phyloP scores from a whole-genome alignment of 2,797 vertebrate species.

The Gadopsis bispinosus region DNA sequence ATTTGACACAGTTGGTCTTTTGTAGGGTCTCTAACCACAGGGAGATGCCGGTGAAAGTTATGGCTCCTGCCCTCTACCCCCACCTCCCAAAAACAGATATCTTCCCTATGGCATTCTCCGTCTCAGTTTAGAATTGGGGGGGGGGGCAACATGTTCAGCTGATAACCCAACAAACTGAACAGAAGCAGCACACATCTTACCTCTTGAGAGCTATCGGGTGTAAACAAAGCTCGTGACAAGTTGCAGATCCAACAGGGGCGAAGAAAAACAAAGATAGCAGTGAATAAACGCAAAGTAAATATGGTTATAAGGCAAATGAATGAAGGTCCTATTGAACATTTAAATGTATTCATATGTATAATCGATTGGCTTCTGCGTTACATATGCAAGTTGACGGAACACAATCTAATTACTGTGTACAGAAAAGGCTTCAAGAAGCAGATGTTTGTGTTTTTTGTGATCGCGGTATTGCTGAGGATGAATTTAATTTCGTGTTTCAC shows the following conservation, averaged over 20 bases:
- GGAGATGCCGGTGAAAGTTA: constrained; percentile 70
- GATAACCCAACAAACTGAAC: constrained; percentile 9
- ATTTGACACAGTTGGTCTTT: constrained; percentile 82
- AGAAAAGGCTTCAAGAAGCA: background rate
- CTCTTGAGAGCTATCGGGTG: constrained; percentile 2
- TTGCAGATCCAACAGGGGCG: constrained; percentile 24
- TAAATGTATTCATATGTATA: background rate
- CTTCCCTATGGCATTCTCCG: constrained; percentile 12
- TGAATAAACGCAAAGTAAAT: background rate
- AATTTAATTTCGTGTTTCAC: background rate
- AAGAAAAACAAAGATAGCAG: constrained; percentile 12
- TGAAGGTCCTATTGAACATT: background rate
- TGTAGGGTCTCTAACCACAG: constrained; percentile 64
- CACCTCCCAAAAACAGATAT: constrained; percentile 40
- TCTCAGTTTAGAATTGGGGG: background rate
- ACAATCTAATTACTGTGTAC: background rate
- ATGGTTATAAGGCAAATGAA: background rate
- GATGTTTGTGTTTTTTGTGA: background rate
- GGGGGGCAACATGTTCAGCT: constrained; percentile 17
- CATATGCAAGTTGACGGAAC: background rate
- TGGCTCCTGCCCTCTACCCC: constrained; percentile 39
- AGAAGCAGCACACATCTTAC: background rate
- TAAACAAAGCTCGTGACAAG: constrained; percentile 31
- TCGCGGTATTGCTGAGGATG: background rate
- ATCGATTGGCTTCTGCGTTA: constrained; percentile 6